These are phyloP conservation scores for Horisme vitalbata DNA, from an alignment of 2,888 invertebrate species.

Conservation along the genomic window DNA sequence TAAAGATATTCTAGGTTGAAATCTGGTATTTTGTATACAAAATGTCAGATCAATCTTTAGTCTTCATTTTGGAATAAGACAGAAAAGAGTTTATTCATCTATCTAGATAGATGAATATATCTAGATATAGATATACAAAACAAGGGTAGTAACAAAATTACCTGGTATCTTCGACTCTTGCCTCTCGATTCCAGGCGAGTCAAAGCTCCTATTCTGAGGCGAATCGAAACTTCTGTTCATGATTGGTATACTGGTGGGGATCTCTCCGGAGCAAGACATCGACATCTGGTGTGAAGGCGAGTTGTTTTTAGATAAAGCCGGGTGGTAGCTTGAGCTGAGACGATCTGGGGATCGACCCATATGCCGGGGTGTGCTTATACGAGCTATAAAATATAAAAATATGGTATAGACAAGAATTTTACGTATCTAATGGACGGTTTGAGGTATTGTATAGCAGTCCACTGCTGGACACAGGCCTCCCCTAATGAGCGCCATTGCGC, in stretches of 20 bases:
- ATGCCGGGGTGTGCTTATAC: slow-evolving; percentile 60
- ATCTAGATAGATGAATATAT: no score
- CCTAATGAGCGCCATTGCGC: no score
- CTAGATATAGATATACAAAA: no score
- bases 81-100: no score
- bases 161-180: slow-evolving; percentile 45
- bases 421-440: no score
- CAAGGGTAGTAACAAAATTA: slow-evolving; percentile 31
- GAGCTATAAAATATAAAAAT: slow-evolving; percentile 51
- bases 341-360: slow-evolving; percentile 87
- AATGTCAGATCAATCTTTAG: no score
- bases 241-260: slow-evolving; percentile 42
- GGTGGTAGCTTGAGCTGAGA: slow-evolving; percentile 88
- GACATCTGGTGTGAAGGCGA: slow-evolving; percentile 61
- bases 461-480: no score
- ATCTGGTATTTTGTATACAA: no score
- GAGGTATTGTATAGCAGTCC: no score
- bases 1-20: no score
- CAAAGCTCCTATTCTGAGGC: slow-evolving; percentile 54
- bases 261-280: slow-evolving; percentile 59
- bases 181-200: slow-evolving; percentile 57
- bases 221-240: slow-evolving; percentile 70
- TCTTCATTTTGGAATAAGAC: no score
- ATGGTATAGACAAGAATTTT: no score
- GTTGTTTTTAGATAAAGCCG: slow-evolving; percentile 51